Conservation (phyloP, 2,113 vertebrate species). For the Stigmatopora argus region DNA sequence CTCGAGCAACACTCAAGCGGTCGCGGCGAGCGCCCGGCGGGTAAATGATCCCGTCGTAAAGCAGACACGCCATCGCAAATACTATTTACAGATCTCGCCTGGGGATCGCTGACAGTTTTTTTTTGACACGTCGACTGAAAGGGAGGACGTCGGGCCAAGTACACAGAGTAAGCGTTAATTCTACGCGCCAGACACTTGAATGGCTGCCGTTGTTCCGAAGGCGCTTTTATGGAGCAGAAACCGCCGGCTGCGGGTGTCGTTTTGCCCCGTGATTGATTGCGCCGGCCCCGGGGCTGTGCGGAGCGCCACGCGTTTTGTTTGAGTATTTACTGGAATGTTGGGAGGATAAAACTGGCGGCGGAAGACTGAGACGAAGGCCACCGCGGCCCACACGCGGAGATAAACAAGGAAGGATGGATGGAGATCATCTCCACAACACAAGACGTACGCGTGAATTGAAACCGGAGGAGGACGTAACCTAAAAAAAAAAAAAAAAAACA, state of each 20-base stretch:
- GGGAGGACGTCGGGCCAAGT: conserved; percentile 26
- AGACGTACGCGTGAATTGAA: conserved; percentile 1
- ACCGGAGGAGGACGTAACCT: conserved; percentile 2
- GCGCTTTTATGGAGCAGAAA: conserved; percentile 66
- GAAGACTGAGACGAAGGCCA: conserved; percentile 22
- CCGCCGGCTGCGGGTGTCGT: conserved; percentile 58
- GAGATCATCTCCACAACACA: neutral
- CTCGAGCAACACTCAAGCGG: conserved; percentile 17
- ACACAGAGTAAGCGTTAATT: conserved; percentile 48
- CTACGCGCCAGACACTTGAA: conserved; percentile 42
- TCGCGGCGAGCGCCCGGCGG: conserved; percentile 20
- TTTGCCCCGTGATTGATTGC: conserved; percentile 67
- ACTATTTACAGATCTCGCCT: conserved; percentile 30
- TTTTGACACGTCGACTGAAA: conserved; percentile 37
- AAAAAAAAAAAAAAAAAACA: no score
- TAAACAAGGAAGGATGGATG: neutral
- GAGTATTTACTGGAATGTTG: conserved; percentile 66
- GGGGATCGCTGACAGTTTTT: conserved; percentile 39
- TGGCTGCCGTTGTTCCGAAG: conserved; percentile 59
- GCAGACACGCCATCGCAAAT: conserved; percentile 24
- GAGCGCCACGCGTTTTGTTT: conserved; percentile 51
- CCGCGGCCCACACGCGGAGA: conserved; percentile 31
- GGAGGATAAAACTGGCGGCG: conserved; percentile 62
- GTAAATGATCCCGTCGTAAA: conserved; percentile 22
- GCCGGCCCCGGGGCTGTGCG: conserved; percentile 54